These are phyloP conservation scores for Mystacides longicornis DNA, from an alignment of 2,888 invertebrate species.

Conservation along the genomic window DNA sequence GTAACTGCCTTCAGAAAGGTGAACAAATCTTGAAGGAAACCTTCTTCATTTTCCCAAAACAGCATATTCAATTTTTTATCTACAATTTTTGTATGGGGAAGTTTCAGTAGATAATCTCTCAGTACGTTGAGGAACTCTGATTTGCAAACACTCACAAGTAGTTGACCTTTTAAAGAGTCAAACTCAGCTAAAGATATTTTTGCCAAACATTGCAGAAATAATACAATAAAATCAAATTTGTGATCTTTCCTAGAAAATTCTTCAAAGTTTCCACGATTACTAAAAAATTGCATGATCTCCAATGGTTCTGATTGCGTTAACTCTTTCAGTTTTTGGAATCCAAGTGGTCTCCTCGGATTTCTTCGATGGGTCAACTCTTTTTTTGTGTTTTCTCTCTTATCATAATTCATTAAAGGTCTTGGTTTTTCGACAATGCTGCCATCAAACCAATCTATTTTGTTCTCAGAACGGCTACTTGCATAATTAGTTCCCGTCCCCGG, in stretches of 20 bases:
- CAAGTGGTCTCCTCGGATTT: neutral
- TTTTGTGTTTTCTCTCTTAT: too few species aligned
- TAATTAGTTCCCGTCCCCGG: too few species aligned
- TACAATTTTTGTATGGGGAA: neutral
- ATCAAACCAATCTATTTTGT: too few species aligned
- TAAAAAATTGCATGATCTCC: neutral
- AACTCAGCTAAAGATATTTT: slow-evolving; percentile 1
- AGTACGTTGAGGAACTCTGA: slow-evolving; percentile 3
- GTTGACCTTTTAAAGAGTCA: neutral
- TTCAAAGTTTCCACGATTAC: slow-evolving; percentile 3
- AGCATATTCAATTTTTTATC: slow-evolving; percentile 3
- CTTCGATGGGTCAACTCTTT: too few species aligned
- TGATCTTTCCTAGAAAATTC: neutral
- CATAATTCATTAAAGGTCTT: too few species aligned
- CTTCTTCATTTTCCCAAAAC: slow-evolving; percentile 5
- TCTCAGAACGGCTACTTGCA: too few species aligned
- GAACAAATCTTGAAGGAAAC: slow-evolving; percentile 2
- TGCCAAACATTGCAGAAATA: slow-evolving; percentile 4
- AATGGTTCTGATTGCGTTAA: neutral
- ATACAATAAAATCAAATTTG: slow-evolving; percentile 1
- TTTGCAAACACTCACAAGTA: slow-evolving; percentile 4
- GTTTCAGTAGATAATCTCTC: slow-evolving; percentile 1
- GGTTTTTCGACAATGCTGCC: too few species aligned
- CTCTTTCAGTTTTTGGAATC: neutral
- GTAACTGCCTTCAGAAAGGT: neutral